phyloP scores from a whole-genome alignment of 2,797 vertebrate genomes.

The Lagothrix lagotricha region DNA sequence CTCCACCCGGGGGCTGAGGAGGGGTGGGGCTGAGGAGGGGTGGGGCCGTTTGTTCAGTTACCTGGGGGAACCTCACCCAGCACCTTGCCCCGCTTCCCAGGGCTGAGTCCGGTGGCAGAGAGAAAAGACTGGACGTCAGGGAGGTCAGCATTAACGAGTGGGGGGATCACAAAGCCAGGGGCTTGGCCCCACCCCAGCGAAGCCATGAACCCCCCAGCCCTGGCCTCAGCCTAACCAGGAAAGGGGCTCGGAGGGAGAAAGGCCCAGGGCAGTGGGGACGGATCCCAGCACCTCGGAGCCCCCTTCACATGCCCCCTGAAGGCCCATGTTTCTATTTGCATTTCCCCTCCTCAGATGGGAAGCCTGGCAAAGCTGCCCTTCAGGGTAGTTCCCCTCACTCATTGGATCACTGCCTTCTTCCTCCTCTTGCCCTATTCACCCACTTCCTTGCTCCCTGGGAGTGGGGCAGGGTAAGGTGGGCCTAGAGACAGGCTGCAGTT shows the following conservation, averaged over 20 bases:
- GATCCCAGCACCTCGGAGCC: neutral
- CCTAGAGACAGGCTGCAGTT: conserved; percentile 19
- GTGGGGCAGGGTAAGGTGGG: neutral
- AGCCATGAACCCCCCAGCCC: conserved; percentile 52
- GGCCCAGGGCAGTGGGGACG: neutral
- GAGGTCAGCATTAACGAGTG: neutral
- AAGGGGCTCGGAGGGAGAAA: conserved; percentile 16
- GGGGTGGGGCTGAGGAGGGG: conserved; percentile 47
- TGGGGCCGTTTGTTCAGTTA: conserved; percentile 66
- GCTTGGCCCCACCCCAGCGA: conserved; percentile 38
- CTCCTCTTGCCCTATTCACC: neutral
- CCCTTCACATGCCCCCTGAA: neutral
- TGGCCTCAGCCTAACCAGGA: conserved; percentile 25
- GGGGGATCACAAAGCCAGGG: conserved; percentile 9
- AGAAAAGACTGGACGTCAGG: neutral
- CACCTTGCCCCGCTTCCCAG: neutral
- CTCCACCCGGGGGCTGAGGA: conserved; percentile 58
- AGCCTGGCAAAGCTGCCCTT: conserved; percentile 24
- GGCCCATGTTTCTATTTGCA: conserved; percentile 6
- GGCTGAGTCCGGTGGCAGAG: neutral
- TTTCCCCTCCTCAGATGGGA: conserved; percentile 32
- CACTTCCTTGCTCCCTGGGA: conserved; percentile 25
- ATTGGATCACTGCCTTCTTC: conserved; percentile 51
- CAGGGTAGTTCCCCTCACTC: neutral
- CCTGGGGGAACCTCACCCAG: conserved; percentile 38